A percentile compares a stretch with the other conserved stretches of the same genome.
phyloP scores from a whole-genome alignment of 2,888 invertebrate genomes.

The Melanchra persicariae region DNA sequence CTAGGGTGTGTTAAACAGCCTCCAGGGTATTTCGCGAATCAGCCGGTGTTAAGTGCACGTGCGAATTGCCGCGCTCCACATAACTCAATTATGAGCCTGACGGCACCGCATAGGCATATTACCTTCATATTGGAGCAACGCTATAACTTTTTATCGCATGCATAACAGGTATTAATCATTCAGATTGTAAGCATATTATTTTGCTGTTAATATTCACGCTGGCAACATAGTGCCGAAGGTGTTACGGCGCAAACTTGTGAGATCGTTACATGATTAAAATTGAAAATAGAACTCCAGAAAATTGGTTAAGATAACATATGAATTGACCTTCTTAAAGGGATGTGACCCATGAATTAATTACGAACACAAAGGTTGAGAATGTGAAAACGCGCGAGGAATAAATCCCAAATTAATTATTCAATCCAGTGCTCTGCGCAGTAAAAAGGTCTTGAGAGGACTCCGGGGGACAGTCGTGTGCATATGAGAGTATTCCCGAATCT shows the following conservation, averaged over 20 bases:
- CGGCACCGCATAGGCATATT: constrained; percentile 68
- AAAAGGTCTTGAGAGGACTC: constrained; percentile 52
- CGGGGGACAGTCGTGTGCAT: constrained; percentile 34
- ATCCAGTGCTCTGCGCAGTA: constrained; percentile 37
- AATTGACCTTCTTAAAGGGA: constrained; percentile 5
- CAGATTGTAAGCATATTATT: constrained; percentile 23
- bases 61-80: constrained; percentile 84
- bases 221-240: constrained; percentile 16
- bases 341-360: constrained; percentile 14
- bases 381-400: constrained; percentile 23
- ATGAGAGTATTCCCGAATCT: constrained; percentile 58
- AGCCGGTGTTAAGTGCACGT: constrained; percentile 85
- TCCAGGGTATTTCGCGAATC: constrained; percentile 83
- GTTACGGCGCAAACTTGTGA: constrained; percentile 1
- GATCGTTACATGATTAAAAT: not conserved
- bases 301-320: not conserved
- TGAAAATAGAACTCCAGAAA: not conserved
- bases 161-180: constrained; percentile 44
- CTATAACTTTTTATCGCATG: constrained; percentile 50
- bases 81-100: constrained; percentile 88
- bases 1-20: constrained; percentile 77
- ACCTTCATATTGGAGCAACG: constrained; percentile 53
- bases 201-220: constrained; percentile 31
- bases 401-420: constrained; percentile 51
- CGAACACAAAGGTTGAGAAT: constrained; percentile 13